A percentile compares a stretch with the other conserved stretches of the same genome.
Conservation (phyloP, 2,888 invertebrate species). For the Timema cristinae region DNA sequence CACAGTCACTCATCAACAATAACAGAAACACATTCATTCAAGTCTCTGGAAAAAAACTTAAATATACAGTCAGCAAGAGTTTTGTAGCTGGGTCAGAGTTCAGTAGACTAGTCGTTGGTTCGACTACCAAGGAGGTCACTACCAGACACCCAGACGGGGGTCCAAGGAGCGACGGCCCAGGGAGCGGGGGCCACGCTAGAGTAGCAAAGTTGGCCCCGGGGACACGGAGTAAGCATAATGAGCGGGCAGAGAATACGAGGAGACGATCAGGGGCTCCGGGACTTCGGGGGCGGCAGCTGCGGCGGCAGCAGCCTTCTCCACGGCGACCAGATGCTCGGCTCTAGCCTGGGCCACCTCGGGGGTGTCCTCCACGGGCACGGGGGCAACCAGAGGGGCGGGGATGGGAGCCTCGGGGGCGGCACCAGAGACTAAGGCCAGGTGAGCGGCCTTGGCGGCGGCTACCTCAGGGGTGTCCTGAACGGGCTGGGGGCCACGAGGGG, state of each 20-base stretch:
- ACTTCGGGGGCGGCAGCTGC: slow-evolving; percentile 37
- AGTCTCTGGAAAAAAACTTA: too few species aligned
- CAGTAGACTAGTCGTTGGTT: neutral
- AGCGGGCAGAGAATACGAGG: slow-evolving; percentile 29
- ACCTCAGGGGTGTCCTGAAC: slow-evolving; percentile 26
- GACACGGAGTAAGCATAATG: slow-evolving; percentile 40
- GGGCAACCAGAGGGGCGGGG: slow-evolving; percentile 17
- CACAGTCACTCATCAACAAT: too few species aligned
- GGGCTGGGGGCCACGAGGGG: slow-evolving; percentile 38
- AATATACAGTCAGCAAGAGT: too few species aligned
- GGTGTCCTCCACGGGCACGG: slow-evolving; percentile 16
- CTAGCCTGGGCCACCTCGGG: slow-evolving; percentile 5
- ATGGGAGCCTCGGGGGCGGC: slow-evolving; percentile 16
- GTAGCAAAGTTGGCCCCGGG: slow-evolving; percentile 24
- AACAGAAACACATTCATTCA: too few species aligned
- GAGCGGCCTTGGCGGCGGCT: slow-evolving; percentile 25
- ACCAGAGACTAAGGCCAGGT: slow-evolving; percentile 24
- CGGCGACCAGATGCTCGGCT: slow-evolving; percentile 47
- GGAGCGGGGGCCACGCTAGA: slow-evolving; percentile 12
- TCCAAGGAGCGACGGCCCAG: slow-evolving; percentile 42
- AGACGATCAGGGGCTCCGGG: slow-evolving; percentile 31
- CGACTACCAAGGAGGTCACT: too few species aligned
- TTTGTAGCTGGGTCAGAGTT: too few species aligned
- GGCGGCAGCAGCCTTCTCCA: slow-evolving; percentile 31
- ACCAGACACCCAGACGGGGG: neutral